A percentile compares a stretch with the other conserved stretches of the same genome.
These are phyloP conservation scores for Candidula unifasciata DNA, from an alignment of 2,888 invertebrate genomes.

Conservation along the genomic window DNA sequence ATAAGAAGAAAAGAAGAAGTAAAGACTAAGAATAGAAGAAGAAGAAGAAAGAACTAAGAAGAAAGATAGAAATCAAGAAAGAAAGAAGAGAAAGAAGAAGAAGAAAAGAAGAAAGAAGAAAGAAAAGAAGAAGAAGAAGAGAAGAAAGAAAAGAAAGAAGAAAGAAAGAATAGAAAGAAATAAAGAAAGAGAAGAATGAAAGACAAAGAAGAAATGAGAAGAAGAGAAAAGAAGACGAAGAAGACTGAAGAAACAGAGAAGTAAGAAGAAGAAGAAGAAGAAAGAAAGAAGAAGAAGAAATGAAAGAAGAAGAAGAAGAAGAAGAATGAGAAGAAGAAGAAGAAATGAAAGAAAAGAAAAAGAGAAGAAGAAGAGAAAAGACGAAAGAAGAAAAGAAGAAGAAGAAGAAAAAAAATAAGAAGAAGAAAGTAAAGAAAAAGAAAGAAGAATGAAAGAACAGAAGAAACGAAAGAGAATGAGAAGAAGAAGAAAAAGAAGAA, in stretches of 20 bases:
- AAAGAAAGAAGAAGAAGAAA: constrained; percentile 20
- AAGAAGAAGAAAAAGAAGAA: too few species aligned
- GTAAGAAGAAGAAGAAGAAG: constrained; percentile 9
- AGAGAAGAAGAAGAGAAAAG: constrained; percentile 3
- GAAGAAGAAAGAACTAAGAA: background rate
- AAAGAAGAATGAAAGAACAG: too few species aligned
- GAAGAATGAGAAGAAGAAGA: background rate
- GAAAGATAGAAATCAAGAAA: background rate
- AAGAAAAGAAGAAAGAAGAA: background rate
- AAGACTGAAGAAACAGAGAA: background rate
- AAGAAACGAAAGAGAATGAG: too few species aligned
- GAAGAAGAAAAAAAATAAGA: too few species aligned
- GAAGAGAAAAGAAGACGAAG: background rate
- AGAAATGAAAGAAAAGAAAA: too few species aligned
- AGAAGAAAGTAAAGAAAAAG: too few species aligned
- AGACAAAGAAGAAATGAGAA: background rate
- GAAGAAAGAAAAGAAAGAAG: background rate
- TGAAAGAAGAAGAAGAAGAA: constrained; percentile 24
- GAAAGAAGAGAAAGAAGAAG: background rate
- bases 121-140: background rate
- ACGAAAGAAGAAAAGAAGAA: too few species aligned
- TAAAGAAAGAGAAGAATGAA: constrained; percentile 23
- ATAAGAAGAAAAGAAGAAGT: background rate
- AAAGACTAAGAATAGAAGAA: background rate
- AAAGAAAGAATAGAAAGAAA: constrained; percentile 28